Evolutionary conservation across 2,113 vertebrate genomes (phyloP).

Genomic region (Clarias macrocephalus): DNA sequence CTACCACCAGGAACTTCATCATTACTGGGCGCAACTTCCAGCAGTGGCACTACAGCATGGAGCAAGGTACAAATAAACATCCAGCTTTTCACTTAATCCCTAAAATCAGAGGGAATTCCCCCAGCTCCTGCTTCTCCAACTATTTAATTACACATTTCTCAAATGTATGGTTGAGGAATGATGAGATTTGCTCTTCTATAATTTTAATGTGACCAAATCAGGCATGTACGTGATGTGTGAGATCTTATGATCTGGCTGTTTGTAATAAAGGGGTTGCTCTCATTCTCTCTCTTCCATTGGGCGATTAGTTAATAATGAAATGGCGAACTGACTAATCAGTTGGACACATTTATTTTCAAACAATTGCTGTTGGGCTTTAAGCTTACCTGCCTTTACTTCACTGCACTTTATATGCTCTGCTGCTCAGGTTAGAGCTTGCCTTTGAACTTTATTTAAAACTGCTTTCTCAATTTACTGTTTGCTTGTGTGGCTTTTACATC

Average conservation of each 20-base stretch:
- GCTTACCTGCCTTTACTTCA: background rate
- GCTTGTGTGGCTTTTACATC: conserved; percentile 22
- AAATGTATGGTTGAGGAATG: background rate
- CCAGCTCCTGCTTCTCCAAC: background rate
- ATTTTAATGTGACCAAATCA: background rate
- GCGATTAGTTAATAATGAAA: conserved; percentile 16
- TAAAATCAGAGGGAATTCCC: background rate
- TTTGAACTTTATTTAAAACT: background rate
- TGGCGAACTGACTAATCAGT: background rate
- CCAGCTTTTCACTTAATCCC: background rate
- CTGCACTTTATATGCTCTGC: conserved; percentile 1
- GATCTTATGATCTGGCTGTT: background rate
- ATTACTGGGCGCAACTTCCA: conserved; percentile 93
- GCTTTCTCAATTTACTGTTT: background rate
- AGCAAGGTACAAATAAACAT: conserved; percentile 76
- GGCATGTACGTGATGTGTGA: background rate
- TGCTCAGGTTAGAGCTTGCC: background rate
- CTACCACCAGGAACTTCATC: conserved; percentile 78
- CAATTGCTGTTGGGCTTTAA: background rate
- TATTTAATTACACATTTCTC: background rate
- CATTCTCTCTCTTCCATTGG: background rate
- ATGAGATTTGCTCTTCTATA: background rate
- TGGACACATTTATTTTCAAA: background rate
- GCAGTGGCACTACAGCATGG: conserved; percentile 92
- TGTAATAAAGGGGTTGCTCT: conserved; percentile 5